Conservation (phyloP, 2,888 invertebrate species). For the Polyommatus iphigenia region DNA sequence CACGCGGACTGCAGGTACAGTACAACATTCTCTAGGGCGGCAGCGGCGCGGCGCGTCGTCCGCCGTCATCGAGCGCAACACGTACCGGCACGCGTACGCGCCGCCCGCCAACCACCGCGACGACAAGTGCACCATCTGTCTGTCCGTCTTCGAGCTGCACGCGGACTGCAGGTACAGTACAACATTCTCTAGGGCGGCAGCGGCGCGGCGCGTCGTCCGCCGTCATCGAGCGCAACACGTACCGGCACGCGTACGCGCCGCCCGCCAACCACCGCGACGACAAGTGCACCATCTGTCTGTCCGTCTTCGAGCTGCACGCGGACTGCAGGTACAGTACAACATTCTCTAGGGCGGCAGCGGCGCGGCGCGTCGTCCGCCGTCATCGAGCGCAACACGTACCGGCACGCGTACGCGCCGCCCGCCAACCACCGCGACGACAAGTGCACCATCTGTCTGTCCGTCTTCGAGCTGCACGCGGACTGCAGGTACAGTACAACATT, state of each 20-base stretch:
- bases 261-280: constrained; percentile 86
- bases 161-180: constrained; percentile 87
- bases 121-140: constrained; percentile 96
- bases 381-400: constrained; percentile 91
- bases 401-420: constrained; percentile 88
- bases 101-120: constrained; percentile 84
- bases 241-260: constrained; percentile 90
- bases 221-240: constrained; percentile 91
- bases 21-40: no score
- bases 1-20: constrained; percentile 90
- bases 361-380: constrained; percentile 88
- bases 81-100: constrained; percentile 91
- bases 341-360: constrained; percentile 43
- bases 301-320: constrained; percentile 91
- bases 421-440: constrained; percentile 89
- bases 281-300: constrained; percentile 95
- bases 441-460: constrained; percentile 94
- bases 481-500: constrained; percentile 81
- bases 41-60: constrained; percentile 84
- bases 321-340: constrained; percentile 84
- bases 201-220: constrained; percentile 87
- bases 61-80: constrained; percentile 90
- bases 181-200: no score
- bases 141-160: constrained; percentile 91
- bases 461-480: constrained; percentile 92